phyloP scores from a whole-genome alignment of 1,140 invertebrate species.

The Cyphomyrmex costatus region DNA sequence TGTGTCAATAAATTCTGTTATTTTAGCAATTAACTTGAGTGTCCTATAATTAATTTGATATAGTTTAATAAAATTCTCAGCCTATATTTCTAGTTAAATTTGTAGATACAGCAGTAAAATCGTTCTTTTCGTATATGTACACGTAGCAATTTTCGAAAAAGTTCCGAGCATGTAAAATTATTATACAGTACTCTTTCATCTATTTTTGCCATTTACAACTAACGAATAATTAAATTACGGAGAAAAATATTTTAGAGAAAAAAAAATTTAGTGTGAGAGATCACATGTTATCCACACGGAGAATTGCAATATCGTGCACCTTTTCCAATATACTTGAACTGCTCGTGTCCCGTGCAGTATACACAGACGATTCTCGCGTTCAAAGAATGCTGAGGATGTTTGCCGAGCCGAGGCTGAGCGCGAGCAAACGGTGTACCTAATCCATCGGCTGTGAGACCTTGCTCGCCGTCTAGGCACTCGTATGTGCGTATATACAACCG shows the following conservation, averaged over 20 bases:
- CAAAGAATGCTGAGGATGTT: conserved; percentile 73
- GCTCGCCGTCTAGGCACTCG: conserved; percentile 54
- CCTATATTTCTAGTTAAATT: too few relatives aligned
- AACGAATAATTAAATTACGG: not conserved
- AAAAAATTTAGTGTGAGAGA: not conserved
- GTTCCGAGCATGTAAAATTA: not conserved
- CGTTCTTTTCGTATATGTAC: too few relatives aligned
- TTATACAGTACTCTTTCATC: not conserved
- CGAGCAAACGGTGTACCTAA: conserved; percentile 75
- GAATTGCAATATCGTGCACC: conserved; percentile 31
- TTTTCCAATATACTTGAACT: not conserved
- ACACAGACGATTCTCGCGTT: conserved; percentile 54
- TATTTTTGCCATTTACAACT: not conserved
- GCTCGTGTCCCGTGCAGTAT: conserved; percentile 17
- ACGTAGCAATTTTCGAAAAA: not conserved
- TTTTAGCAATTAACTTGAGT: too few relatives aligned
- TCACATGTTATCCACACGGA: not conserved
- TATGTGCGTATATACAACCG: conserved; percentile 42
- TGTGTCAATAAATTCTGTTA: too few relatives aligned
- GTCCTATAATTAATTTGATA: too few relatives aligned
- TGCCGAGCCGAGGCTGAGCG: conserved; percentile 71
- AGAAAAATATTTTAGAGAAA: not conserved
- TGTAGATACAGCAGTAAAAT: too few relatives aligned
- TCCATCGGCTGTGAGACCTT: conserved; percentile 70
- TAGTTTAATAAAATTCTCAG: too few relatives aligned